These are phyloP conservation scores for Margaritifera margaritifera DNA, from an alignment of 2,888 invertebrate species.

Conservation along the genomic window DNA sequence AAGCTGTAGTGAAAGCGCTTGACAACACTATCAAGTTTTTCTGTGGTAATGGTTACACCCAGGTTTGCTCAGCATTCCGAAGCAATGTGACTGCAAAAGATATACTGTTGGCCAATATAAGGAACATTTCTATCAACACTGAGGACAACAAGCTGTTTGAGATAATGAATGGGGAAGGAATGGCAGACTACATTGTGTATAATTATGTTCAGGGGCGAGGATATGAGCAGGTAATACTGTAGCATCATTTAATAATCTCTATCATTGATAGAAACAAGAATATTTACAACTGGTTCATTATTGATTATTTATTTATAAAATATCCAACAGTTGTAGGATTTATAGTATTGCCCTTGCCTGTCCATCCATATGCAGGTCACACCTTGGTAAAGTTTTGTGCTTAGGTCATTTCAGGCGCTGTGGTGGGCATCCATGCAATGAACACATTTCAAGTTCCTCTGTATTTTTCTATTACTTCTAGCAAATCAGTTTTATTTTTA, in stretches of 20 bases:
- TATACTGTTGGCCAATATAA: slow-evolving; percentile 33
- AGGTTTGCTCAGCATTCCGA: slow-evolving; percentile 48
- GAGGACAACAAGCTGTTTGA: slow-evolving; percentile 23
- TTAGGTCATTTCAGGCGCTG: too few relatives aligned
- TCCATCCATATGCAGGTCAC: too few relatives aligned
- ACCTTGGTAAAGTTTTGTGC: too few relatives aligned
- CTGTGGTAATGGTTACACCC: slow-evolving; percentile 48
- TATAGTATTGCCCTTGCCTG: too few relatives aligned
- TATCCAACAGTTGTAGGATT: too few relatives aligned
- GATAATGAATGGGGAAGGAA: slow-evolving; percentile 49
- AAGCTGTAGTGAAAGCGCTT: slow-evolving; percentile 65
- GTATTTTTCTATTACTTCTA: too few relatives aligned
- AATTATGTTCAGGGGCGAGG: slow-evolving; percentile 33
- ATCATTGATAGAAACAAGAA: not conserved
- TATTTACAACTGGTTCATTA: not conserved
- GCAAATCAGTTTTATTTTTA: too few relatives aligned
- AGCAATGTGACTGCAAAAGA: slow-evolving; percentile 17
- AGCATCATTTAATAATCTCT: not conserved
- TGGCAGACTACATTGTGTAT: slow-evolving; percentile 39
- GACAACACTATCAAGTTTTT: slow-evolving; percentile 60
- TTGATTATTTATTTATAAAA: not conserved
- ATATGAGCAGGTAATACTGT: slow-evolving; percentile 43
- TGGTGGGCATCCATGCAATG: too few relatives aligned
- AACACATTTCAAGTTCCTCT: too few relatives aligned
- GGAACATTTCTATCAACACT: slow-evolving; percentile 22